Base-by-base conservation (phyloP, 2,888 invertebrate genomes). In the Ellobium chinense region DNA sequence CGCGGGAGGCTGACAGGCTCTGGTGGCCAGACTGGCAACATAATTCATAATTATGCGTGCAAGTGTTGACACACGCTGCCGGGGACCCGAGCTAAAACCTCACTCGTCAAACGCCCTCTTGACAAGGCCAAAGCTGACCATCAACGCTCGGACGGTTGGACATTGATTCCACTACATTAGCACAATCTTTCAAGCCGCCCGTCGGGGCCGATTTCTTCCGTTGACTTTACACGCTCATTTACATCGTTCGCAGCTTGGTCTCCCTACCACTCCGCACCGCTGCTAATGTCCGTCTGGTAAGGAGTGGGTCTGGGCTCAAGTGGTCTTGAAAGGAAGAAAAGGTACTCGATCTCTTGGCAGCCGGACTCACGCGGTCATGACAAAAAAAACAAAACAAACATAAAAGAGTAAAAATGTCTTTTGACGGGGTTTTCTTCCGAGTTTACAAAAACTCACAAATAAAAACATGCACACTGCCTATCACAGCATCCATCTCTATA, bases 41-140 rank as follows among this genome's bases (percentile, higher is more conserved):
- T 78, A 80, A 80, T 74, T 83, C 78, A 80, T 46, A 70, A 74
- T 83, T 80, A 80, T 83, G 74, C 63, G 78, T 12, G 72, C 31
- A 4, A 7, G 27, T 80, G 83, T 83, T 80, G 83, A 77, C 83
- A 56, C 63, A 56, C 60, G 66, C 54, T 36, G 37, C 12, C 63
- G 70, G 21, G 29, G 31, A 46, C 60, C n/a, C 60, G 21, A n/a
- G 34, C 24, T 1, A 62, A 34, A 31, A 27, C 18, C 56, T 65
- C 76, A 56, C 27, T 58, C 54, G 31, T 36, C 56, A 56, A 24
- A 75, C n/a, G 27, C 56, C 18, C 54, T 37, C 31, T 1, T 54
- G 54, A 66, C 34, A 31, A 54, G 31, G 65, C 36, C 56, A 56
- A 14, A 31, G 4, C 66, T 56, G 65, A 66, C 76, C 56, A 24